A percentile compares a stretch with the other conserved stretches of the same genome.
Evolutionary conservation across 1,140 invertebrate species (phyloP).

Genomic region (Drosophila busckii): DNA sequence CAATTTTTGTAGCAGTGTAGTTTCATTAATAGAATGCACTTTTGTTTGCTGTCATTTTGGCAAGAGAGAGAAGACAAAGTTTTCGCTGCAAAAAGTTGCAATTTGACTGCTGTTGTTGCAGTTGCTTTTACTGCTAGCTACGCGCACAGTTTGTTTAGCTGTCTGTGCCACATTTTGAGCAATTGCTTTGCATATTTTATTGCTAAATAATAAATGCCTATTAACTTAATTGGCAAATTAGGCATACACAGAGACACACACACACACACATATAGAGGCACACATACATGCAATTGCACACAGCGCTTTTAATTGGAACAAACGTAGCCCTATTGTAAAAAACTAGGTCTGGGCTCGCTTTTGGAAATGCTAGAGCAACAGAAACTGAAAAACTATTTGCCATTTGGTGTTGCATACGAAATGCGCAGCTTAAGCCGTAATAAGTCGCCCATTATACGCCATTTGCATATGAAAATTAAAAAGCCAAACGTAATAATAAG

Average conservation of each 20-base stretch:
- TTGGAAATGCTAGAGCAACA: too few relatives aligned
- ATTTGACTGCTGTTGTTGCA: conserved; percentile 34
- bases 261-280: conserved; percentile 9
- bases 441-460: conserved; percentile 50
- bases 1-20: conserved; percentile 45
- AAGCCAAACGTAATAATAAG: too few relatives aligned
- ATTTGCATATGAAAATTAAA: conserved; percentile 59
- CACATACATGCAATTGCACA: conserved; percentile 21
- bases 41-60: conserved; percentile 67
- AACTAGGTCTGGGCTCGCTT: conserved; percentile 7
- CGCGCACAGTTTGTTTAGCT: conserved; percentile 16
- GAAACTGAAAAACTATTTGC: conserved; percentile 43
- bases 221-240: conserved; percentile 77
- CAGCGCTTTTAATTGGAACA: conserved; percentile 35
- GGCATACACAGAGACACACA: conserved; percentile 49
- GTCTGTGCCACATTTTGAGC: conserved; percentile 64
- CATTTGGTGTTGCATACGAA: conserved; percentile 34
- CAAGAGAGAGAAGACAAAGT: conserved; percentile 65
- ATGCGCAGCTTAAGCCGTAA: conserved; percentile 46
- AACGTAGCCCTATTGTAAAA: conserved; percentile 9
- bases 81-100: conserved; percentile 45
- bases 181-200: conserved; percentile 77
- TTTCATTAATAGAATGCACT: too few relatives aligned
- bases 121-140: conserved; percentile 11
- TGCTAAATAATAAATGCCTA: conserved; percentile 77